Conservation (phyloP, 2,113 vertebrate genomes). For the Callospermophilus lateralis region DNA sequence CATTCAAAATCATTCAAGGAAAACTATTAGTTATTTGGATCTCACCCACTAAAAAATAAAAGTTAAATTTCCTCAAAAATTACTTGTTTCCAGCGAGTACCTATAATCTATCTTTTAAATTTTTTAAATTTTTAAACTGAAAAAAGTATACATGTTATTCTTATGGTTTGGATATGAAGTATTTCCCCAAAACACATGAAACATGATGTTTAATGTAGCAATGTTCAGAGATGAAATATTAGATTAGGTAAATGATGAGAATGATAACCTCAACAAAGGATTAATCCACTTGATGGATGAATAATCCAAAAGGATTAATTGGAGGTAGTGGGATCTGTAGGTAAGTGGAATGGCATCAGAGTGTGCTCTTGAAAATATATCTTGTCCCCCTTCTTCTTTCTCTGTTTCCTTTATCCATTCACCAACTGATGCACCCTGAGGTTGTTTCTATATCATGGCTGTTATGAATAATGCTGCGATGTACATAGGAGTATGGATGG, state of each 20-base stretch:
- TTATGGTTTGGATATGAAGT: too few relatives aligned
- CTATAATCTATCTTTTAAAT: neutral
- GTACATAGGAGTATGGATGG: too few relatives aligned
- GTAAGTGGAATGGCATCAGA: too few relatives aligned
- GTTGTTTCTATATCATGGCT: neutral
- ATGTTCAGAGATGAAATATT: too few relatives aligned
- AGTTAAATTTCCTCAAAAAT: neutral
- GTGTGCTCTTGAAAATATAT: neutral
- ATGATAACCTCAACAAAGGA: too few relatives aligned
- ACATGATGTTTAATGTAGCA: too few relatives aligned
- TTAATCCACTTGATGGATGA: too few relatives aligned
- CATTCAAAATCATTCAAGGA: neutral
- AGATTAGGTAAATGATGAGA: too few relatives aligned
- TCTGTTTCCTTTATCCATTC: neutral
- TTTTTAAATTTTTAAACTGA: neutral
- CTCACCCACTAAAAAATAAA: neutral
- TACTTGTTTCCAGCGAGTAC: neutral
- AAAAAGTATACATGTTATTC: neutral
- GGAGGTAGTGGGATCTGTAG: too few relatives aligned
- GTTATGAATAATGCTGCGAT: neutral
- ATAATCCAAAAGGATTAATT: too few relatives aligned
- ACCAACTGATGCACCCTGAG: too few relatives aligned
- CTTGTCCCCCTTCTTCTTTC: neutral
- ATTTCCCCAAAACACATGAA: too few relatives aligned
- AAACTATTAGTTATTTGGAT: neutral